A percentile compares a stretch with the other conserved stretches of the same genome.
phyloP scores from a whole-genome alignment of 1,140 invertebrate genomes.

The Drosophila kikkawai region DNA sequence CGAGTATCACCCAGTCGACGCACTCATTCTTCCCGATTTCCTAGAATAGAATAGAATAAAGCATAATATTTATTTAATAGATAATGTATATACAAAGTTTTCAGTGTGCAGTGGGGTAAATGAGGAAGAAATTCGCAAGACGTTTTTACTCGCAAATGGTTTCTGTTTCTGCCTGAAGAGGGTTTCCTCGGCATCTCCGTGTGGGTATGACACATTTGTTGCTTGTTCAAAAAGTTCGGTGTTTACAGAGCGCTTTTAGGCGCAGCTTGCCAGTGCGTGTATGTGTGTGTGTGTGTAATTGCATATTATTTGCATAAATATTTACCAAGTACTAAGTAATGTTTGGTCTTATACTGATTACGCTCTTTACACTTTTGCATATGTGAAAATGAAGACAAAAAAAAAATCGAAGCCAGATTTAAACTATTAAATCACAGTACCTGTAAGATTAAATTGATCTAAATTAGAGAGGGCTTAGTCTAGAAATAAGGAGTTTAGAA shows the following conservation, averaged over 20 bases:
- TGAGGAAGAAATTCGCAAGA: conserved; percentile 3
- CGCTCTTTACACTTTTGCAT: conserved; percentile 8
- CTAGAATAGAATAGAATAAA: no score
- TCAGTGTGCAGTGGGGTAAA: background rate
- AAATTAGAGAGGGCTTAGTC: background rate
- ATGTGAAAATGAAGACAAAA: conserved; percentile 19
- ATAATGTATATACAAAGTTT: background rate
- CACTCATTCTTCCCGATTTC: background rate
- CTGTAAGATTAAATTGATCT: background rate
- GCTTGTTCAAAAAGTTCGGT: conserved; percentile 62
- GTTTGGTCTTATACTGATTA: conserved; percentile 20
- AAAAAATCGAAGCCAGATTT: background rate
- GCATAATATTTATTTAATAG: background rate
- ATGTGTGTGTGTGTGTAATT: conserved; percentile 61
- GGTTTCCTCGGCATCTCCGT: conserved; percentile 5
- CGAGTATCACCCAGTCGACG: background rate
- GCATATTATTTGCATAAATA: conserved; percentile 82
- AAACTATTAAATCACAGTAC: background rate
- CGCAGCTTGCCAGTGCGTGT: conserved; percentile 26
- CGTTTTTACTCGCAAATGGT: conserved; percentile 53
- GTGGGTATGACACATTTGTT: conserved; percentile 66
- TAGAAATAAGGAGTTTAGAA: background rate
- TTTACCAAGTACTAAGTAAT: conserved; percentile 66
- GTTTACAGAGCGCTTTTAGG: conserved; percentile 72
- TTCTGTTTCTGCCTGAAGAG: conserved; percentile 46